Evolutionary conservation across 2,888 invertebrate species (phyloP).

Genomic region (Tetranychus truncatus): DNA sequence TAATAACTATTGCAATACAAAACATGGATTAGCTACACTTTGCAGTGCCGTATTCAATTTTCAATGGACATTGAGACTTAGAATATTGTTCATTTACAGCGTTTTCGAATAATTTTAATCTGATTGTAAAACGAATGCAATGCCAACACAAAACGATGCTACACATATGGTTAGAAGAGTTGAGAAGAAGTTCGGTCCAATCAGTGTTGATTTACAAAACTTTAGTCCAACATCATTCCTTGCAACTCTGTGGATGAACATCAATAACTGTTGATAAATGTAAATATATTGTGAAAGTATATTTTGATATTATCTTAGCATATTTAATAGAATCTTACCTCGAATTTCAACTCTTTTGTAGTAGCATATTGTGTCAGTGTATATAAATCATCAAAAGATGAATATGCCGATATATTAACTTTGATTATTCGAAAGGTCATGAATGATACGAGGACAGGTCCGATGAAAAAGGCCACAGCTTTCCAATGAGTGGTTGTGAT

Average conservation of each 20-base stretch:
- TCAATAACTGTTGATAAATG: not conserved
- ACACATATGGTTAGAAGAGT: not conserved
- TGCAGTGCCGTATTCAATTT: too few relatives aligned
- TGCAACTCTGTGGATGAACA: not conserved
- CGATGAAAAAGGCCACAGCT: not conserved
- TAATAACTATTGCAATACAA: too few relatives aligned
- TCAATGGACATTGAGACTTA: too few relatives aligned
- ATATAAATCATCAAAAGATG: not conserved
- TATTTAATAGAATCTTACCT: not conserved
- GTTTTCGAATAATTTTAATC: too few relatives aligned
- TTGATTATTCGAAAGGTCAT: not conserved
- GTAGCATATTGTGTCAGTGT: not conserved
- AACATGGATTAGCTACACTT: too few relatives aligned
- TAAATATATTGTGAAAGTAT: too few relatives aligned
- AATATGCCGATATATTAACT: not conserved
- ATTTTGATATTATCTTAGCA: too few relatives aligned
- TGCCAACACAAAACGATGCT: not conserved
- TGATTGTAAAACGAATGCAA: too few relatives aligned
- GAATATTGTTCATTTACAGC: too few relatives aligned
- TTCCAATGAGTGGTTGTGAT: not conserved
- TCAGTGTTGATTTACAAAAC: not conserved
- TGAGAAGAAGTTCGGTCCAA: not conserved
- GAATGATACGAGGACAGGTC: not conserved
- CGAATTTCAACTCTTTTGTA: not conserved
- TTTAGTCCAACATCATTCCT: not conserved